Conservation (phyloP, 2,113 vertebrate genomes). For the Hiodon tergisus region DNA sequence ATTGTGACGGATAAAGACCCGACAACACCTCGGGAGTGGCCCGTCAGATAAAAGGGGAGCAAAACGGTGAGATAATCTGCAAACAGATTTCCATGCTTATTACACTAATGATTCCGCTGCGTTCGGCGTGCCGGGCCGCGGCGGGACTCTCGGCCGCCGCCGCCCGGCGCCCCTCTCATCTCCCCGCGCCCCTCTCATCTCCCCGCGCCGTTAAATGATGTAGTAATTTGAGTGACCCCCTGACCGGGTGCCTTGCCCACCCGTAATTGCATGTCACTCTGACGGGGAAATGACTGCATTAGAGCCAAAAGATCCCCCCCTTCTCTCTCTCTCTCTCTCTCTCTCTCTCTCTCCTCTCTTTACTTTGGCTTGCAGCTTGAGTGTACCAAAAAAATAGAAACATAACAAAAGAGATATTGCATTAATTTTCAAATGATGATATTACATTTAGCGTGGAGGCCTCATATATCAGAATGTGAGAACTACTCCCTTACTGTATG, state of each 20-base stretch:
- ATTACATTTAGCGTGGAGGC: conserved; percentile 88
- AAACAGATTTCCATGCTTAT: conserved; percentile 98
- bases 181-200: conserved; percentile 78
- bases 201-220: conserved; percentile 82
- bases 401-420: conserved; percentile 97
- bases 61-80: conserved; percentile 85
- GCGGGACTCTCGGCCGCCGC: conserved; percentile 68
- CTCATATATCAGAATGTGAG: conserved; percentile 89
- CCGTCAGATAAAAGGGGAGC: conserved; percentile 80
- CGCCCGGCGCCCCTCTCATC: conserved; percentile 75
- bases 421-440: conserved; percentile 99
- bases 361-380: conserved; percentile 1
- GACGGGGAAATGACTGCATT: conserved; percentile 71
- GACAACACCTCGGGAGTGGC: conserved; percentile 73
- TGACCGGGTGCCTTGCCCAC: conserved; percentile 79
- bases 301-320: conserved; percentile 58
- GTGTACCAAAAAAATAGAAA: conserved; percentile 48
- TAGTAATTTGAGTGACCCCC: conserved; percentile 93
- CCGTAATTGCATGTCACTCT: conserved; percentile 92
- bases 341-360: conserved; percentile 11
- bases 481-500: conserved; percentile 92
- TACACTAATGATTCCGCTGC: conserved; percentile 98
- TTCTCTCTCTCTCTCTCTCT: conserved; percentile 4
- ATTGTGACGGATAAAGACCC: conserved; percentile 78
- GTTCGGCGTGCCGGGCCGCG: conserved; percentile 80